These are phyloP conservation scores for Phalangium opilio DNA, from an alignment of 2,888 invertebrate genomes.

Conservation along the genomic window DNA sequence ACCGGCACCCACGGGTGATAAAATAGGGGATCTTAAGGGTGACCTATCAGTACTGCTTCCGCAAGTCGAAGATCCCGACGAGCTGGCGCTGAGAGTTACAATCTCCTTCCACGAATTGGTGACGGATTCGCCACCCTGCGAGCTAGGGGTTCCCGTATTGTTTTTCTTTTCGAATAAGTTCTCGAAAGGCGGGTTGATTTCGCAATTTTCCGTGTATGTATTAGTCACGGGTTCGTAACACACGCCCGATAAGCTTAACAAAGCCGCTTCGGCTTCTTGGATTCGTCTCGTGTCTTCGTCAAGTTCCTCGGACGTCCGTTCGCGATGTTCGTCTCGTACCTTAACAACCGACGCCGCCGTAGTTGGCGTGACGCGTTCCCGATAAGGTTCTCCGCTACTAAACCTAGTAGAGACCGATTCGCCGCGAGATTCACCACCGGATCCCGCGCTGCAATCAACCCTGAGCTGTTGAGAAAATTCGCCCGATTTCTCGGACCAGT, in stretches of 20 bases:
- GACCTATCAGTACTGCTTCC: conserved; percentile 10
- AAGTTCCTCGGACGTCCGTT: conserved; percentile 32
- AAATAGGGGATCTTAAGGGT: conserved; percentile 11
- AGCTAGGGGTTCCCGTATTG: not conserved
- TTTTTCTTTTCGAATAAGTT: conserved; percentile 21
- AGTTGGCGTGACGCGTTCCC: no score
- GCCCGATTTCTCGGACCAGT: no score
- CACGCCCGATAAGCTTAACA: conserved; percentile 70
- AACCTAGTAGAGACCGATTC: no score
- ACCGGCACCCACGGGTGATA: conserved; percentile 2
- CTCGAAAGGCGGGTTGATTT: conserved; percentile 31
- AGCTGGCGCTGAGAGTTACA: conserved; percentile 12
- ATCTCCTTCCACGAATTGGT: conserved; percentile 19
- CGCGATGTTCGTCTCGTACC: no score
- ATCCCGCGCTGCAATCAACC: no score
- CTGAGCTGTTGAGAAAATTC: no score
- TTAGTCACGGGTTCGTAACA: conserved; percentile 40
- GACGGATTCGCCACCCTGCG: conserved; percentile 8
- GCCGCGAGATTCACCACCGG: no score
- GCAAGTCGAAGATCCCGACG: conserved; percentile 5
- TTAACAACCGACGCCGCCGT: no score
- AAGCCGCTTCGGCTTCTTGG: conserved; percentile 70
- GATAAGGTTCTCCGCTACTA: no score
- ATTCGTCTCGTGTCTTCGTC: conserved; percentile 57
- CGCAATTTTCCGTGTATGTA: conserved; percentile 11